A percentile compares a stretch with the other conserved stretches of the same genome.
These are phyloP conservation scores for Lytechinus pictus DNA, from an alignment of 35 echinoderm and acorn worm genomes.

Conservation along the genomic window DNA sequence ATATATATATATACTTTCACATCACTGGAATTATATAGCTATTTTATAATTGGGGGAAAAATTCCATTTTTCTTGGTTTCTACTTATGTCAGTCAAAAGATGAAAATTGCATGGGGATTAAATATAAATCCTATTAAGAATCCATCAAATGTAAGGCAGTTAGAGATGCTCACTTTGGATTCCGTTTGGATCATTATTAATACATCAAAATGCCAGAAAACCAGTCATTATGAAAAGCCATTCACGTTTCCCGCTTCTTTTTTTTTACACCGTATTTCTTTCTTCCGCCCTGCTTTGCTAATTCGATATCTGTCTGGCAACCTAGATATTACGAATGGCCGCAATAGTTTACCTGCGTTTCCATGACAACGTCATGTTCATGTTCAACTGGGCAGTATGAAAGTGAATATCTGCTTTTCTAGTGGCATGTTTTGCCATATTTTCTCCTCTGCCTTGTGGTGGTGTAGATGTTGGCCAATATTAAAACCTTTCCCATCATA, in stretches of 20 bases:
- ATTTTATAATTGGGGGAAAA: not conserved
- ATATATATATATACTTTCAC: not conserved
- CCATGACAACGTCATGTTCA: conserved; percentile 38
- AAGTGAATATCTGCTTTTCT: not conserved
- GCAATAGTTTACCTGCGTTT: not conserved
- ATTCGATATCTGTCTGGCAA: conserved; percentile 19
- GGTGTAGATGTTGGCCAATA: not conserved
- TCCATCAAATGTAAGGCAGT: not conserved
- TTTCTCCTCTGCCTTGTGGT: not conserved
- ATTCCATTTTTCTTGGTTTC: not conserved
- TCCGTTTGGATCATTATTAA: not conserved
- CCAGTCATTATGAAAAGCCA: not conserved
- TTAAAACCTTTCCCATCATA: not conserved
- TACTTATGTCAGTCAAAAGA: not conserved
- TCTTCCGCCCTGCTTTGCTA: not conserved
- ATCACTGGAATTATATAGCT: not conserved
- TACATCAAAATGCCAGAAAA: not conserved
- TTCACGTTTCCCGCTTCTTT: not conserved
- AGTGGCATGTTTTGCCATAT: not conserved
- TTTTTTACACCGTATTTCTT: not conserved
- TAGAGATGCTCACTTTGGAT: not conserved
- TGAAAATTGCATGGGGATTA: not conserved
- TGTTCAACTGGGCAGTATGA: not conserved
- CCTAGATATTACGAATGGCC: not conserved
- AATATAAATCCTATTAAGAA: not conserved